Evolutionary conservation across 1,140 invertebrate genomes (phyloP).

Genomic region (Aphis gossypii): DNA sequence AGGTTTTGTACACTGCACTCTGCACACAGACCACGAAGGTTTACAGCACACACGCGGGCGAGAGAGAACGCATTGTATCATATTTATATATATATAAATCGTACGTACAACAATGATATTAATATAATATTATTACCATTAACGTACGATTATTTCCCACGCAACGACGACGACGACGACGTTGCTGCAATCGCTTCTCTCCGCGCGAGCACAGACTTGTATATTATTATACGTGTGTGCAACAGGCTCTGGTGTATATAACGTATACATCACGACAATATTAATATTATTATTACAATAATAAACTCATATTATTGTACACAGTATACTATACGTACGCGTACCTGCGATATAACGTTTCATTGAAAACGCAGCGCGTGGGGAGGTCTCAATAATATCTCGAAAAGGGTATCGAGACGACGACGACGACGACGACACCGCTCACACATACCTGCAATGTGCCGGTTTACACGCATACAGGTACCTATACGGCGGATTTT

Average conservation of each 20-base stretch:
- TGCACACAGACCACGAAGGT: neutral
- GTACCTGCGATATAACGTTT: neutral
- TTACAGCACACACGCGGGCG: neutral
- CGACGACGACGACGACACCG: neutral
- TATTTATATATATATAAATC: neutral
- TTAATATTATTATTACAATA: neutral
- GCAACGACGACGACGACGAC: neutral
- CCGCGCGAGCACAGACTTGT: neutral
- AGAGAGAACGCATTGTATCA: neutral
- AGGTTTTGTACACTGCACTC: neutral
- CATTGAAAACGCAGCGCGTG: neutral
- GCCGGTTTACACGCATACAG: too few species aligned
- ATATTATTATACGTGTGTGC: neutral
- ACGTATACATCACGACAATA: neutral
- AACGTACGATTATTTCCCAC: slow-evolving; percentile 31
- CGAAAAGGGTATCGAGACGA: neutral
- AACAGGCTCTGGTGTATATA: too few species aligned
- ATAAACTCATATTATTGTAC: neutral
- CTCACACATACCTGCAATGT: too few species aligned
- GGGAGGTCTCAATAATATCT: neutral
- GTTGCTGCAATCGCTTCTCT: neutral
- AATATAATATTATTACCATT: slow-evolving; percentile 18
- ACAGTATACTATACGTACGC: neutral
- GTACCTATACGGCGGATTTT: neutral
- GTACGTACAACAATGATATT: neutral